phyloP scores from a whole-genome alignment of 2,113 vertebrate genomes.

The Coptodon rendalli region DNA sequence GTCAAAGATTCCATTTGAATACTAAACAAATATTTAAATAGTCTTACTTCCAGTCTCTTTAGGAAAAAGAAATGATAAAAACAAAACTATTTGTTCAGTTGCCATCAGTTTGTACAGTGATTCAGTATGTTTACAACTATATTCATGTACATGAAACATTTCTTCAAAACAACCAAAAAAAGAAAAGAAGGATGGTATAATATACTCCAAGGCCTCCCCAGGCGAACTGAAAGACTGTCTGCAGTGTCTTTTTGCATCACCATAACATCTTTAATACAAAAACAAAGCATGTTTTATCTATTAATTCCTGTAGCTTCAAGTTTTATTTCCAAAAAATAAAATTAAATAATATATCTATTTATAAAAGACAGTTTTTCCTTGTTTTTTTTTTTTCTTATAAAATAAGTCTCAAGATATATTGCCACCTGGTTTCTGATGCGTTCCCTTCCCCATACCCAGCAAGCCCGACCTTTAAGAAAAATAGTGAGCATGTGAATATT shows the following conservation, averaged over 20 bases:
- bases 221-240: slow-evolving; percentile 62
- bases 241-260: slow-evolving; percentile 75
- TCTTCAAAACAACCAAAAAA: slow-evolving; percentile 40
- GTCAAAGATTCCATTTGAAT: slow-evolving; percentile 72
- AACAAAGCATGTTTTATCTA: slow-evolving; percentile 69
- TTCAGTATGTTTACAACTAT: slow-evolving; percentile 75
- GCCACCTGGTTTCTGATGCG: slow-evolving; percentile 67
- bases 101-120: slow-evolving; percentile 77
- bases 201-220: slow-evolving; percentile 58
- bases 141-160: slow-evolving; percentile 73
- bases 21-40: slow-evolving; percentile 74
- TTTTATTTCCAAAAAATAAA: slow-evolving; percentile 77
- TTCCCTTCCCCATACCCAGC: slow-evolving; percentile 38
- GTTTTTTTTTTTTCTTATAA: slow-evolving; percentile 67
- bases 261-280: slow-evolving; percentile 72
- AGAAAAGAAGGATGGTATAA: slow-evolving; percentile 51
- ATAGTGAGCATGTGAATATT: slow-evolving; percentile 61
- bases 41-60: slow-evolving; percentile 71
- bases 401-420: slow-evolving; percentile 80
- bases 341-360: slow-evolving; percentile 80
- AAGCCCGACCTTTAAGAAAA: slow-evolving; percentile 62
- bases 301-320: slow-evolving; percentile 76
- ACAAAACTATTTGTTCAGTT: slow-evolving; percentile 71
- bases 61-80: slow-evolving; percentile 59
- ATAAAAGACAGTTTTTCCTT: slow-evolving; percentile 74